Percentiles rank a stretch among this genome's conserved stretches.
Evolutionary conservation across 92 coral and sea anemone species (phyloP).

Genomic region (Actinostola sp.): DNA sequence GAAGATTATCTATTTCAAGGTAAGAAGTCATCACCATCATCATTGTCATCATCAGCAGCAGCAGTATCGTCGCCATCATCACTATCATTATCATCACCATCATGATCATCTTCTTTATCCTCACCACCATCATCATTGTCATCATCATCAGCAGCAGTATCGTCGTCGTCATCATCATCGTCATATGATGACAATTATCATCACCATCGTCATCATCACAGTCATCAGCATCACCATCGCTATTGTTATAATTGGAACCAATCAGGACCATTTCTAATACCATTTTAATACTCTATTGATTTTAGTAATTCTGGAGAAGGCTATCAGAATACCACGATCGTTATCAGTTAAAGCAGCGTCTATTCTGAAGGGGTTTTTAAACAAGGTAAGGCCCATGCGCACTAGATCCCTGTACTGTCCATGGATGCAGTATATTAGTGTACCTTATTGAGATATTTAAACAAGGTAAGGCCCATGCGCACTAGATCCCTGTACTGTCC

Average conservation of each 20-base stretch:
- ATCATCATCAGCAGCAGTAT: neutral
- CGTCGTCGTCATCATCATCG: neutral
- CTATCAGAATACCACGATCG: constrained; percentile 97
- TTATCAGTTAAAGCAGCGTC: constrained; percentile 99
- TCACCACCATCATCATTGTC: neutral
- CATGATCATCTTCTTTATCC: neutral
- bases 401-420: neutral
- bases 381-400: constrained; percentile 69
- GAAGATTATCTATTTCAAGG: constrained; percentile 99
- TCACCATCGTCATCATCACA: neutral
- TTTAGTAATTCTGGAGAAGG: constrained; percentile 93
- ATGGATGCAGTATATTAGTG: neutral
- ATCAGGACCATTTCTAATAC: neutral
- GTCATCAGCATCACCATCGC: neutral
- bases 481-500: neutral
- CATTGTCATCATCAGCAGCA: neutral
- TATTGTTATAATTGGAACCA: no score
- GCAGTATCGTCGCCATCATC: neutral
- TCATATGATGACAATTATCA: neutral
- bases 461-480: neutral
- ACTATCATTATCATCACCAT: neutral
- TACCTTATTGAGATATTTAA: neutral
- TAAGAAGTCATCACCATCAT: constrained; percentile 12
- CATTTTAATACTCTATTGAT: neutral
- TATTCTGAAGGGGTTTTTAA: constrained; percentile 92